Evolutionary conservation across 2,113 vertebrate genomes (phyloP).

Genomic region (Anas platyrhynchos): DNA sequence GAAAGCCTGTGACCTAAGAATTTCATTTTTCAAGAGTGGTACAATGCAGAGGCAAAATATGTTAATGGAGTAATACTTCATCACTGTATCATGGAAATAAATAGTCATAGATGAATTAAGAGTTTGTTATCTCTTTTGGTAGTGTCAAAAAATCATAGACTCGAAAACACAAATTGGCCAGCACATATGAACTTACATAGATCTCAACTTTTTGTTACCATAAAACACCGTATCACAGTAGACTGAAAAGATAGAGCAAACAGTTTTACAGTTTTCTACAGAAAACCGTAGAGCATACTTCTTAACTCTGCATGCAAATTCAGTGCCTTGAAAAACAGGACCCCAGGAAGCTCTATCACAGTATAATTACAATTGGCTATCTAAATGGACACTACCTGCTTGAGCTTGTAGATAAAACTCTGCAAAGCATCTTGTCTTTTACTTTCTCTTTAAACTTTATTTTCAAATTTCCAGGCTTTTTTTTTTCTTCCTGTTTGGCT

Average conservation of each 20-base stretch:
- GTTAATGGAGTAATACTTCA: neutral
- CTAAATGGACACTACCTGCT: neutral
- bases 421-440: neutral
- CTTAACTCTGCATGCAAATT: neutral
- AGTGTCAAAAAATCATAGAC: neutral
- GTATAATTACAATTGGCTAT: neutral
- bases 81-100: neutral
- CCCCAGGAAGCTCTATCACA: neutral
- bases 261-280: too few relatives aligned
- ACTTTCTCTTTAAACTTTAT: neutral
- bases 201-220: neutral
- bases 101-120: neutral
- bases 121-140: neutral
- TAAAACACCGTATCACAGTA: neutral
- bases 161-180: neutral
- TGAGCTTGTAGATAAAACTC: neutral
- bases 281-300: neutral
- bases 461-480: neutral
- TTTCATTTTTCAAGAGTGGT: neutral
- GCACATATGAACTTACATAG: neutral
- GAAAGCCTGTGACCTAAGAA: neutral
- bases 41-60: neutral
- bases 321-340: neutral
- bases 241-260: neutral
- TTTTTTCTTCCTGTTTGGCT: neutral